Percentiles rank a stretch among this genome's conserved stretches.
Evolutionary conservation across 2,888 invertebrate species (phyloP).

Genomic region (Corythucha ciliata): DNA sequence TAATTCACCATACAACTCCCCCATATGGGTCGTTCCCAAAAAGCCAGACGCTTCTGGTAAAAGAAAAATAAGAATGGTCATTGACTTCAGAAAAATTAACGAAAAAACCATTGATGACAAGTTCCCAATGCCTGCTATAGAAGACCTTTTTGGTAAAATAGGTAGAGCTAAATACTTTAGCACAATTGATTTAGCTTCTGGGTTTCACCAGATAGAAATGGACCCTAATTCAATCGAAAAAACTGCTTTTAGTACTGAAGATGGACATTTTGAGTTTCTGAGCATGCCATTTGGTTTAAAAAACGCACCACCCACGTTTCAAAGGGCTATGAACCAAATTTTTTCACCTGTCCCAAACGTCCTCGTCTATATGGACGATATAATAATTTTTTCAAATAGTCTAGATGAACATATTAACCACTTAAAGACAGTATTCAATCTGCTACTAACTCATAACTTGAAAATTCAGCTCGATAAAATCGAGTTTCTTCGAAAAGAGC

Average conservation of each 20-base stretch:
- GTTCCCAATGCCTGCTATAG: slow-evolving; percentile 3
- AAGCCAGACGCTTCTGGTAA: slow-evolving; percentile 2
- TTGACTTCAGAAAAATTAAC: slow-evolving; percentile 6
- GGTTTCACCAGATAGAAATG: slow-evolving; percentile 10
- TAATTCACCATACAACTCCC: background rate
- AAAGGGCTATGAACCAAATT: background rate
- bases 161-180: slow-evolving; percentile 1
- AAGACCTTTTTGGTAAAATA: slow-evolving; percentile 4
- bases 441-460: too few species aligned
- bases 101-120: slow-evolving; percentile 2
- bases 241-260: background rate
- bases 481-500: too few species aligned
- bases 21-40: slow-evolving; percentile 5
- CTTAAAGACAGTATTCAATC: too few species aligned
- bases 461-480: too few species aligned
- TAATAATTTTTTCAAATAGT: slow-evolving; percentile 2
- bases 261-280: background rate
- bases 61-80: background rate
- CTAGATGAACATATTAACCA: background rate
- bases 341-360: background rate
- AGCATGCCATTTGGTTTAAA: background rate
- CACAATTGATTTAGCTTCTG: background rate
- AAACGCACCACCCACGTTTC: slow-evolving; percentile 3
- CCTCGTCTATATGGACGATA: slow-evolving; percentile 5
- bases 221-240: background rate